Evolutionary conservation across 2,888 invertebrate species (phyloP).

Genomic region (Synergus itoensis): DNA sequence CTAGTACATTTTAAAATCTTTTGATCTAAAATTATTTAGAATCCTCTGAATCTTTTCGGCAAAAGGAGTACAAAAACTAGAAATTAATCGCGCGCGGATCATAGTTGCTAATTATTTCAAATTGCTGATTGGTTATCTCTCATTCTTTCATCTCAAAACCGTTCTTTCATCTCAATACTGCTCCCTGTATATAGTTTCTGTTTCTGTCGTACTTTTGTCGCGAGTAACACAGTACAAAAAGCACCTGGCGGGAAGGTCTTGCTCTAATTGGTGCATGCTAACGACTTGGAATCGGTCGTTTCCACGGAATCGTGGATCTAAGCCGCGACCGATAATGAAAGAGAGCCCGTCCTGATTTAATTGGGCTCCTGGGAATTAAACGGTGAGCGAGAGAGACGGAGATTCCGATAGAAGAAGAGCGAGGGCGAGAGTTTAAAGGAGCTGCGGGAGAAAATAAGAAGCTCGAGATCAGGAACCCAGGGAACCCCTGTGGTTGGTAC

Average conservation of each 20-base stretch:
- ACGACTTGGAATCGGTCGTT: conserved; percentile 71
- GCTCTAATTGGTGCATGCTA: conserved; percentile 74
- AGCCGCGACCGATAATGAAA: conserved; percentile 67
- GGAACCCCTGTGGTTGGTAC: conserved; percentile 66
- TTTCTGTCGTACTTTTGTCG: conserved; percentile 28
- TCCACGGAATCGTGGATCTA: conserved; percentile 75
- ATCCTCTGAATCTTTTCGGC: no score
- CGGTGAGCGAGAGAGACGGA: conserved; percentile 59
- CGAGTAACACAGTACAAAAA: conserved; percentile 53
- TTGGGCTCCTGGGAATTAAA: conserved; percentile 70
- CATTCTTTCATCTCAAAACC: not conserved
- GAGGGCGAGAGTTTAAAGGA: conserved; percentile 42
- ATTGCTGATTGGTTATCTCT: not conserved
- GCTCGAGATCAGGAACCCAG: conserved; percentile 54
- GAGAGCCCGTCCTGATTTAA: conserved; percentile 66
- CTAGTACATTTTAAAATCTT: no score
- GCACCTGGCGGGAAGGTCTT: conserved; percentile 66
- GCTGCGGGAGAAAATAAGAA: conserved; percentile 35
- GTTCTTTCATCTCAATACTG: not conserved
- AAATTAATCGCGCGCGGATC: not conserved
- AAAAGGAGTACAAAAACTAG: no score
- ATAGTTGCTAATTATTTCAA: not conserved
- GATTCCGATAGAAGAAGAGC: conserved; percentile 56
- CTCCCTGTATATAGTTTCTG: not conserved
- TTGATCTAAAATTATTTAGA: not conserved